phyloP scores from a whole-genome alignment of 2,113 vertebrate species.

The Grus americana region DNA sequence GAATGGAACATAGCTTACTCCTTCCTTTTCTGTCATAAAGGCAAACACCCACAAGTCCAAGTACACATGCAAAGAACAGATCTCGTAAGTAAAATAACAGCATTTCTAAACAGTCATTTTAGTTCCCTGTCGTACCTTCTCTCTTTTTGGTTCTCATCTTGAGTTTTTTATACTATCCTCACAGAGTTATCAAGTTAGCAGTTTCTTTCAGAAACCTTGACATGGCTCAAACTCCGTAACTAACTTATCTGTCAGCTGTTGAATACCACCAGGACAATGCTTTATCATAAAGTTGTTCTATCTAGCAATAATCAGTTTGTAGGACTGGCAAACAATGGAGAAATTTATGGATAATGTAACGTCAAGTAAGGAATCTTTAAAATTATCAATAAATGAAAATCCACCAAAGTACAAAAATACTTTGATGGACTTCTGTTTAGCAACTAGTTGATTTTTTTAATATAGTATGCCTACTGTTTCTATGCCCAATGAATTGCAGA shows the following conservation, averaged over 20 bases:
- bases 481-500: not conserved
- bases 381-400: not conserved
- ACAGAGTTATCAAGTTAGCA: not conserved
- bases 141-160: not conserved
- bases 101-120: not conserved
- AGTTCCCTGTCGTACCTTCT: not conserved
- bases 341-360: not conserved
- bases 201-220: not conserved
- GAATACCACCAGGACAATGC: not conserved
- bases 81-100: not conserved
- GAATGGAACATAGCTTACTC: not conserved
- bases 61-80: not conserved
- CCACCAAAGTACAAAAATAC: not conserved
- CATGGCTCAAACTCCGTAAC: not conserved
- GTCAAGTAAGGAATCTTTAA: not conserved
- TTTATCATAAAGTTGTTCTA: not conserved
- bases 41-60: not conserved
- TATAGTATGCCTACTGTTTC: not conserved
- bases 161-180: not conserved
- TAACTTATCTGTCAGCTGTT: not conserved
- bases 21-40: constrained; percentile 5
- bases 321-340: not conserved
- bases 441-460: not conserved
- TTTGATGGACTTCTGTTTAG: not conserved
- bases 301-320: not conserved